Conservation (phyloP, 2,888 invertebrate species). For the Malachius bipustulatus region DNA sequence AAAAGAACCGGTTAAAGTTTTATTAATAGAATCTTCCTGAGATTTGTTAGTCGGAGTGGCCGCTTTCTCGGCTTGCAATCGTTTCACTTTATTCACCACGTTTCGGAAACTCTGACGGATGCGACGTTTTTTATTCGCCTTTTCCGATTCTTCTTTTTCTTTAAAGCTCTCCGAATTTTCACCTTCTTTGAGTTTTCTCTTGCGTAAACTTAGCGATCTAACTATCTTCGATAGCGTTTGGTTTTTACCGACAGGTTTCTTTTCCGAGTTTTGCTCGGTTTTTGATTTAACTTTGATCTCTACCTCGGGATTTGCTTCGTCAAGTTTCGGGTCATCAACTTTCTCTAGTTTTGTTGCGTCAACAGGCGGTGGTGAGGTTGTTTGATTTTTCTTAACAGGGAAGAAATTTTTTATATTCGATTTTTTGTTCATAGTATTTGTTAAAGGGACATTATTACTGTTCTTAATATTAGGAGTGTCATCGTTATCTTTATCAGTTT, state of each 20-base stretch:
- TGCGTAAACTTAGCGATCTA: slow-evolving; percentile 28
- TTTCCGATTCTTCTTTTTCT: slow-evolving; percentile 7
- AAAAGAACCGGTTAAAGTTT: slow-evolving; percentile 21
- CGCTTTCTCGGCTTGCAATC: slow-evolving; percentile 20
- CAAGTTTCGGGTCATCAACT: slow-evolving; percentile 9
- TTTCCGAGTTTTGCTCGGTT: slow-evolving; percentile 5
- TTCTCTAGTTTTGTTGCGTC: slow-evolving; percentile 13
- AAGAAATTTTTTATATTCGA: slow-evolving; percentile 29
- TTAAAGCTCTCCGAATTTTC: background rate
- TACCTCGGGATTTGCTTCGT: slow-evolving; percentile 6
- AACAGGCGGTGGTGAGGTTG: slow-evolving; percentile 5
- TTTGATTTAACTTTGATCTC: slow-evolving; percentile 1
- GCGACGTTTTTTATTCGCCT: slow-evolving; percentile 21
- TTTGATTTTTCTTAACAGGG: slow-evolving; percentile 24
- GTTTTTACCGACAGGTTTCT: slow-evolving; percentile 8
- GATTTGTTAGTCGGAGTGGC: slow-evolving; percentile 2
- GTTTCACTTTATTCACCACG: slow-evolving; percentile 27
- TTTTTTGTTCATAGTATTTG: slow-evolving; percentile 14
- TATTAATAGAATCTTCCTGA: no score
- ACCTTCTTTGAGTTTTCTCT: slow-evolving; percentile 9
- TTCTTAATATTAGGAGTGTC: no score
- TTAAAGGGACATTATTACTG: no score
- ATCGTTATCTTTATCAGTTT: slow-evolving; percentile 17
- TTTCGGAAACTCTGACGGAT: slow-evolving; percentile 24
- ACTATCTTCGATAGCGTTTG: slow-evolving; percentile 20